Evolutionary conservation across 2,113 vertebrate species (phyloP).

Genomic region (Gobio gobio): DNA sequence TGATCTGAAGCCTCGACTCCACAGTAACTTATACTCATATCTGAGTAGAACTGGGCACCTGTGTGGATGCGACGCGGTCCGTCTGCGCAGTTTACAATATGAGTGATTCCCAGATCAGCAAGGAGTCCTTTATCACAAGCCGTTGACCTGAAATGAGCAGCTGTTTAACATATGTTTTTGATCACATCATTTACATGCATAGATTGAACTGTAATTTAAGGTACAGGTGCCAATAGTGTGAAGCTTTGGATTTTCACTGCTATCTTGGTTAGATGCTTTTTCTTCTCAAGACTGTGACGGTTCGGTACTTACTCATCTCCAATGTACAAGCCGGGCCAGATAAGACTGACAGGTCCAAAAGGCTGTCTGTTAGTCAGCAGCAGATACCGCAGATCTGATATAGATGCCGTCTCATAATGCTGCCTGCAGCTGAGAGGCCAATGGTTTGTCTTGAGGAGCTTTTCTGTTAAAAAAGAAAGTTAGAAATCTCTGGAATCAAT

Average conservation of each 20-base stretch:
- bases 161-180: background rate
- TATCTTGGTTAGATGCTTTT: conserved; percentile 4
- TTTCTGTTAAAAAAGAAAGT: conserved; percentile 13
- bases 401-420: conserved; percentile 51
- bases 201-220: background rate
- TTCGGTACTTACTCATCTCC: conserved; percentile 59
- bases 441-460: conserved; percentile 41
- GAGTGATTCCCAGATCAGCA: conserved; percentile 79
- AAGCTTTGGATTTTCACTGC: conserved; percentile 11
- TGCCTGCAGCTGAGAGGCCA: conserved; percentile 45
- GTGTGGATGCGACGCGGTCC: conserved; percentile 79
- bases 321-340: conserved; percentile 58
- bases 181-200: conserved; percentile 22
- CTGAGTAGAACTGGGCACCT: conserved; percentile 76
- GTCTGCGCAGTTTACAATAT: conserved; percentile 79
- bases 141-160: conserved; percentile 58
- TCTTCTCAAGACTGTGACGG: background rate
- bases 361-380: conserved; percentile 55
- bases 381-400: conserved; percentile 51
- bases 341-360: conserved; percentile 53
- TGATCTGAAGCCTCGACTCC: conserved; percentile 83
- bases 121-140: conserved; percentile 80
- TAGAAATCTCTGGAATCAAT: background rate
- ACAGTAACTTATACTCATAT: conserved; percentile 75
- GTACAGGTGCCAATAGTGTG: background rate